Evolutionary conservation across 1,140 invertebrate genomes (phyloP).

Genomic region (Mesaphorura yosii): DNA sequence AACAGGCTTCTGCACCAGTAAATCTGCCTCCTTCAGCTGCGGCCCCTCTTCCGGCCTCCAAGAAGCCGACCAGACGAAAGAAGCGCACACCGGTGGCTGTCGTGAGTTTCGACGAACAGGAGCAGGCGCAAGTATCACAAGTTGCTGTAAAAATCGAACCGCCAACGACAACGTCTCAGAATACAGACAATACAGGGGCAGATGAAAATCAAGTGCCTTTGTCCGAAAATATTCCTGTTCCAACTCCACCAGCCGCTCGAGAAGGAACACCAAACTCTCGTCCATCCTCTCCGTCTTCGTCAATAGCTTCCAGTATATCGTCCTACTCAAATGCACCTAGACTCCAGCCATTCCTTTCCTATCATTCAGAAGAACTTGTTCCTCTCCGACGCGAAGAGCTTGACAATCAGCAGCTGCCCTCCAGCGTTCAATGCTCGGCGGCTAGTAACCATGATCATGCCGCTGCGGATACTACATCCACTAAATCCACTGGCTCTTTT

Average conservation of each 20-base stretch:
- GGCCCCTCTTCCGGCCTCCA: background rate
- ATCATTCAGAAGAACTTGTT: conserved; percentile 1
- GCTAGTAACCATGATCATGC: background rate
- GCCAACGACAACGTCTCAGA: background rate
- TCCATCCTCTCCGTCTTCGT: background rate
- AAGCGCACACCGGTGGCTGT: conserved; percentile 48
- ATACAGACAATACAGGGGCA: background rate
- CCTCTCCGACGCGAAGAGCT: background rate
- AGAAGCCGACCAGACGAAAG: conserved; percentile 39
- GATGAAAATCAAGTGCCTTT: background rate
- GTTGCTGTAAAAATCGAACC: conserved; percentile 44
- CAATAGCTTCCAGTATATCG: background rate
- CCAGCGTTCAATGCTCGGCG: no score
- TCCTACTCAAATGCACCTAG: conserved; percentile 14
- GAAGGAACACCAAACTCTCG: background rate
- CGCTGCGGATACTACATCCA: background rate
- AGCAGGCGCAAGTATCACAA: conserved; percentile 47
- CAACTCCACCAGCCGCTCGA: background rate
- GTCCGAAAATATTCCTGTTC: background rate
- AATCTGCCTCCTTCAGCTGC: conserved; percentile 2
- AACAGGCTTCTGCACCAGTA: conserved; percentile 2
- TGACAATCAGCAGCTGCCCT: conserved; percentile 5
- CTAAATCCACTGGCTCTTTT: background rate
- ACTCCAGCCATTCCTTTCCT: conserved; percentile 23
- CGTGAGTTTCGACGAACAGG: conserved; percentile 52